Evolutionary conservation across 2,888 invertebrate species (phyloP).

Genomic region (Caenorhabditis angaria): DNA sequence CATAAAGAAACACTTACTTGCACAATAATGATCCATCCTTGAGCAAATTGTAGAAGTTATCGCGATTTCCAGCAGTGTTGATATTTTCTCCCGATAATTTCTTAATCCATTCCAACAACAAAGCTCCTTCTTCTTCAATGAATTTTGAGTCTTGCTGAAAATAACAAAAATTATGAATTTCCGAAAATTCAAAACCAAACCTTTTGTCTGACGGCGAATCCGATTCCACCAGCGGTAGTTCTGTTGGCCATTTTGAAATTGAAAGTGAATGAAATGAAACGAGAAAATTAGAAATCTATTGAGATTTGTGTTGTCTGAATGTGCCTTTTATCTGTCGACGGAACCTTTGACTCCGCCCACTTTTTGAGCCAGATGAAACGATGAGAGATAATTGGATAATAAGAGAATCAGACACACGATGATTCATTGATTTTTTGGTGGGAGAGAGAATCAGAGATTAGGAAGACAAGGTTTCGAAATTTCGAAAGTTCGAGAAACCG

Average conservation of each 20-base stretch:
- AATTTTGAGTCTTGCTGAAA: conserved; percentile 93
- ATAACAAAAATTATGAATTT: neutral
- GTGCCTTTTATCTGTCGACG: conserved; percentile 29
- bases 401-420: neutral
- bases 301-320: neutral
- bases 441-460: conserved; percentile 1
- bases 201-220: conserved; percentile 69
- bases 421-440: neutral
- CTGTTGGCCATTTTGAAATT: conserved; percentile 64
- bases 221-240: conserved; percentile 71
- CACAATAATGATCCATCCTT: conserved; percentile 91
- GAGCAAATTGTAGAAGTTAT: conserved; percentile 88
- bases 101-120: conserved; percentile 92
- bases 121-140: conserved; percentile 90
- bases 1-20: conserved; percentile 77
- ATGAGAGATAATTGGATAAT: neutral
- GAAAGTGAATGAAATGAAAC: conserved; percentile 18
- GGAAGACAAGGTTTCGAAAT: neutral
- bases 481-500: neutral
- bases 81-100: conserved; percentile 85
- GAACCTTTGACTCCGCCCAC: conserved; percentile 28
- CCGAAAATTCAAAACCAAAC: conserved; percentile 23
- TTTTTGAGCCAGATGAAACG: conserved; percentile 5
- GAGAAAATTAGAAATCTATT: conserved; percentile 3
- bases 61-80: conserved; percentile 81